phyloP scores from a whole-genome alignment of 2,888 invertebrate genomes.

The Antheraea yamamai region DNA sequence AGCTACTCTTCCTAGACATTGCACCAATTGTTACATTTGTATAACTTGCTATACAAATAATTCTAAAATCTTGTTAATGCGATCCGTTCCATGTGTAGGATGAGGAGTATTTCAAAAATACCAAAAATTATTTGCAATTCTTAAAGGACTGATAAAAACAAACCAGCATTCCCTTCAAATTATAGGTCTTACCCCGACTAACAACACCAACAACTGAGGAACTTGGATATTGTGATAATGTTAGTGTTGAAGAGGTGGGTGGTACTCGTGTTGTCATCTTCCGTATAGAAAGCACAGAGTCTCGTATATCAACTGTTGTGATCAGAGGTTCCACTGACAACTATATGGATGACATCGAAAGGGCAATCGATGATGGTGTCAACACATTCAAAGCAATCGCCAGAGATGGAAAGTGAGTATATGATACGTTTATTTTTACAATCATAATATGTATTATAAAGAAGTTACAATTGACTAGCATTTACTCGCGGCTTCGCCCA shows the following conservation, averaged over 20 bases:
- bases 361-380: constrained; percentile 99
- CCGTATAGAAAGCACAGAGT: constrained; percentile 90
- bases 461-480: not conserved
- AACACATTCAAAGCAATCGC: constrained; percentile 98
- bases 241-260: constrained; percentile 96
- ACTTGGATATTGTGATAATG: constrained; percentile 94
- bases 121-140: too few relatives aligned
- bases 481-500: too few relatives aligned
- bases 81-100: too few relatives aligned
- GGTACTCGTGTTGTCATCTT: constrained; percentile 98
- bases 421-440: not conserved
- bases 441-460: constrained; percentile 1
- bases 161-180: not conserved
- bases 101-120: too few relatives aligned
- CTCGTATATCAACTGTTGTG: constrained; percentile 95
- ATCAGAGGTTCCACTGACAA: constrained; percentile 98
- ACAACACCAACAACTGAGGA: constrained; percentile 93
- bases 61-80: too few relatives aligned
- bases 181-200: constrained; percentile 83
- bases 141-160: not conserved
- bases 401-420: constrained; percentile 82
- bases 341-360: constrained; percentile 99
- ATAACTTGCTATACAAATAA: too few relatives aligned
- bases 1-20: too few relatives aligned
- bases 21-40: too few relatives aligned